Percentiles rank a stretch among this genome's conserved stretches.
Conservation (phyloP, 2,113 vertebrate genomes). For the Thalassoma bifasciatum region DNA sequence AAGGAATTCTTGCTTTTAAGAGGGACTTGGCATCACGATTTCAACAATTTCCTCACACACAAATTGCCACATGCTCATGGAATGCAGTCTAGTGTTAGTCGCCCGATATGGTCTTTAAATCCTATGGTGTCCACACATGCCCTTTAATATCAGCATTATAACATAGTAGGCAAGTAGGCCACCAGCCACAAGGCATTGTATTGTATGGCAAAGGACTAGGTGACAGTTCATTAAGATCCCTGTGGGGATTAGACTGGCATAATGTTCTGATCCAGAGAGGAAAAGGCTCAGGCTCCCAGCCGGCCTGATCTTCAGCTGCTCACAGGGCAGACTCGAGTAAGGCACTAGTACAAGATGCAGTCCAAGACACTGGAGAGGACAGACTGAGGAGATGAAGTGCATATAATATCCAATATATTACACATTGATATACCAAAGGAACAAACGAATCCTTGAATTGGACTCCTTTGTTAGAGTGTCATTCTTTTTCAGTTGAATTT, state of each 20-base stretch:
- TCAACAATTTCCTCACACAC: conserved; percentile 65
- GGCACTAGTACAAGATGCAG: conserved; percentile 84
- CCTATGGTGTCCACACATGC: conserved; percentile 64
- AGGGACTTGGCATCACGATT: conserved; percentile 54
- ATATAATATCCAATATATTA: conserved; percentile 35
- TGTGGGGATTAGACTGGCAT: conserved; percentile 62
- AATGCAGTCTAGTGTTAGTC: conserved; percentile 76
- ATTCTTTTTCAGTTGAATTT: conserved; percentile 16
- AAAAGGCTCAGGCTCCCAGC: conserved; percentile 65
- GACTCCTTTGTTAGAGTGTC: conserved; percentile 21
- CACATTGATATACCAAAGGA: conserved; percentile 31
- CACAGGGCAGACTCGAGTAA: conserved; percentile 80
- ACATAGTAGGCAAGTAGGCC: conserved; percentile 63
- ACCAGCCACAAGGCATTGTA: conserved; percentile 76
- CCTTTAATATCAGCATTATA: conserved; percentile 66
- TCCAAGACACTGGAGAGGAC: conserved; percentile 65
- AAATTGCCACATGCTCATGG: conserved; percentile 78
- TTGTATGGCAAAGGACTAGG: conserved; percentile 70
- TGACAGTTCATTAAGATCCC: conserved; percentile 57
- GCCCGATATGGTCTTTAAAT: conserved; percentile 55
- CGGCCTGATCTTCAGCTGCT: conserved; percentile 68
- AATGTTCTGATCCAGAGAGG: conserved; percentile 70
- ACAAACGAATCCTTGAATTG: conserved; percentile 11
- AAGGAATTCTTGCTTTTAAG: conserved; percentile 57
- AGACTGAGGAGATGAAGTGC: conserved; percentile 46